A percentile compares a stretch with the other conserved stretches of the same genome.
Evolutionary conservation across 1,140 invertebrate species (phyloP).

Genomic region (Dufourea novaeangliae): DNA sequence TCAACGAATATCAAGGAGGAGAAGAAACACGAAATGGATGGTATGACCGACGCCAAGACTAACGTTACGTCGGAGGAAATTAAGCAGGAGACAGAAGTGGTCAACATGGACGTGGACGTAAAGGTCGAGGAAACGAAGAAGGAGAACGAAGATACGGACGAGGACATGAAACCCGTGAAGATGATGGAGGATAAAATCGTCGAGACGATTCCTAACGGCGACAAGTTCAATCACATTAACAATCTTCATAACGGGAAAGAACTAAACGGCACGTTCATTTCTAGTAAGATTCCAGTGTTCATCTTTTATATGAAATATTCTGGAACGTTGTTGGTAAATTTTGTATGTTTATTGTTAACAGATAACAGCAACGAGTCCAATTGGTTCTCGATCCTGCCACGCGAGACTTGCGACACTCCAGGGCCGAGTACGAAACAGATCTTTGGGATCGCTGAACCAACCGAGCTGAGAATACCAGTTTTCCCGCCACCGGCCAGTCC

Average conservation of each 20-base stretch:
- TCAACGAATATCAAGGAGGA: constrained; percentile 59
- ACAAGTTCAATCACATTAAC: constrained; percentile 79
- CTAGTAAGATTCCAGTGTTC: constrained; percentile 65
- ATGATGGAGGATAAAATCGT: constrained; percentile 74
- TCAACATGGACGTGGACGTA: constrained; percentile 69
- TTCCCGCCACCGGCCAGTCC: constrained; percentile 84
- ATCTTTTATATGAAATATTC: not conserved
- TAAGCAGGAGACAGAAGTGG: constrained; percentile 78
- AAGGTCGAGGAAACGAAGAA: constrained; percentile 72
- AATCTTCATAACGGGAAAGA: constrained; percentile 79
- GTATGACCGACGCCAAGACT: constrained; percentile 76
- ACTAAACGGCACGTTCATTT: constrained; percentile 77
- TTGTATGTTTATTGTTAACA: constrained; percentile 52
- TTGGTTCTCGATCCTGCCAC: constrained; percentile 86
- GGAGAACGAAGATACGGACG: constrained; percentile 67
- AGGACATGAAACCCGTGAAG: constrained; percentile 68
- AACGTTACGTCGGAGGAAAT: constrained; percentile 78
- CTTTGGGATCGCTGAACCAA: constrained; percentile 79
- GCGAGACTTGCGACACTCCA: constrained; percentile 84
- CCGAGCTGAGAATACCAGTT: constrained; percentile 84
- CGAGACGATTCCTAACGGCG: constrained; percentile 77
- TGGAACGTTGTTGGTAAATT: constrained; percentile 24
- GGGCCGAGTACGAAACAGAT: constrained; percentile 80
- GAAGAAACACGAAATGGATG: constrained; percentile 75
- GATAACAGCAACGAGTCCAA: constrained; percentile 76